Base-by-base conservation (phyloP, 2,797 vertebrate species). In the Malurus splendens region DNA sequence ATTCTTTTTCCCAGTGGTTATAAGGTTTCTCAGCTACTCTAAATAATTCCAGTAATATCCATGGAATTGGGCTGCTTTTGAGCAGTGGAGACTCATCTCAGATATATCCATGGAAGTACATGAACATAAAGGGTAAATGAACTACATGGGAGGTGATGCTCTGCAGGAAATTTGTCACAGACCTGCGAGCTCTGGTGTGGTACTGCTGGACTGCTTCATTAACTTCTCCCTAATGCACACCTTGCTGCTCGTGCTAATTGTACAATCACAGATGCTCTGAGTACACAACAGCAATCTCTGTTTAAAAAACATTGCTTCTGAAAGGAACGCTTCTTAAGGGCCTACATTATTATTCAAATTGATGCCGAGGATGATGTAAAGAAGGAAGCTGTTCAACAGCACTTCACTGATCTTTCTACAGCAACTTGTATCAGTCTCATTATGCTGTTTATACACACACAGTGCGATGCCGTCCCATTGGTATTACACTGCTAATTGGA, bases 261-360 rank as follows among this genome's bases (percentile, higher is more conserved):
- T 41, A 55, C 75, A 20, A 44, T 51, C 84, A 39, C 82, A 38
- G 78, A 18, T 48, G 54, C 65, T 86, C 77, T 36, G 65, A 24
- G 77, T 44, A 11, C 8, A 0, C 28, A 74, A 57, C 79, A 87
- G 86, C 19, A 2, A 74, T 32, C 70, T 75, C 62, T 87, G 87
- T 90, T 93, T 89, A 81, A 78, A 78, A 90, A 91, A 87, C 93
- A 87, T 41, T 50, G 73, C 93, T 59, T 3, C 84, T 56, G 90
- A 93, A 82, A 87, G 82, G 76, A 91, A 66, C 1, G 7, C 93
- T 91, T 89, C 76, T 85, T 65, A 77, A 94, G 91, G 89, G 76
- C 85, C 79, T 36, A 61, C 82, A 64, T 95, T 92, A 95, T 93
- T 95, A 95, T 95, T 93, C 92, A 94, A 93, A 95, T 92, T 90